Conservation (phyloP, 2,888 invertebrate species). For the Pycnomerus fuliginosus region DNA sequence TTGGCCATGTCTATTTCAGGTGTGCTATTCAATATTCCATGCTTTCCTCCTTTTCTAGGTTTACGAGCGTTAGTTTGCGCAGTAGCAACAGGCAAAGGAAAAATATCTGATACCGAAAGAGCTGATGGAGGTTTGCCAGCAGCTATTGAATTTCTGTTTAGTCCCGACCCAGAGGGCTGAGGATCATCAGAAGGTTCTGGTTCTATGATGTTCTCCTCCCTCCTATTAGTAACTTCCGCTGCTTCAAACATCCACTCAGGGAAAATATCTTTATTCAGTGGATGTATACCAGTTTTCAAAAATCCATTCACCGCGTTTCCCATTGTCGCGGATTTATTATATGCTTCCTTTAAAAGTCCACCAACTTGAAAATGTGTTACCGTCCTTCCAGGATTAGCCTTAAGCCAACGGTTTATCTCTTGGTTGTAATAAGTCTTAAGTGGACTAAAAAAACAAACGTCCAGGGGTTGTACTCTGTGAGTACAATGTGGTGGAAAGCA, state of each 20-base stretch:
- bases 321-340: constrained; percentile 32
- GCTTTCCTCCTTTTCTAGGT: constrained; percentile 1
- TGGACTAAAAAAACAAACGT: constrained; percentile 39
- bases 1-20: constrained; percentile 3
- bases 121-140: too few species aligned
- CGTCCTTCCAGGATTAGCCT: constrained; percentile 34
- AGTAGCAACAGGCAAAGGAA: too few species aligned
- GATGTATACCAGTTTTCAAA: constrained; percentile 4
- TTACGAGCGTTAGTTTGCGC: not conserved
- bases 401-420: constrained; percentile 35
- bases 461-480: constrained; percentile 41
- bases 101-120: constrained; percentile 2
- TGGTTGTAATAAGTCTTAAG: constrained; percentile 37
- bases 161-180: too few species aligned
- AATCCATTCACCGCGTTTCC: constrained; percentile 33
- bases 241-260: constrained; percentile 5
- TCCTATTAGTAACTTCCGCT: constrained; percentile 1
- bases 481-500: constrained; percentile 44
- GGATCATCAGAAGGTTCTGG: too few species aligned
- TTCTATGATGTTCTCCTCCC: not conserved
- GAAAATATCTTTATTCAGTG: constrained; percentile 1
- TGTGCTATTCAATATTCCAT: constrained; percentile 1
- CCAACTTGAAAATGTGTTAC: constrained; percentile 38
- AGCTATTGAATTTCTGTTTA: too few species aligned
- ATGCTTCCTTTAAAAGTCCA: constrained; percentile 35